Conservation (phyloP, 2,113 vertebrate species). For the Mesembrinibis cayennensis region DNA sequence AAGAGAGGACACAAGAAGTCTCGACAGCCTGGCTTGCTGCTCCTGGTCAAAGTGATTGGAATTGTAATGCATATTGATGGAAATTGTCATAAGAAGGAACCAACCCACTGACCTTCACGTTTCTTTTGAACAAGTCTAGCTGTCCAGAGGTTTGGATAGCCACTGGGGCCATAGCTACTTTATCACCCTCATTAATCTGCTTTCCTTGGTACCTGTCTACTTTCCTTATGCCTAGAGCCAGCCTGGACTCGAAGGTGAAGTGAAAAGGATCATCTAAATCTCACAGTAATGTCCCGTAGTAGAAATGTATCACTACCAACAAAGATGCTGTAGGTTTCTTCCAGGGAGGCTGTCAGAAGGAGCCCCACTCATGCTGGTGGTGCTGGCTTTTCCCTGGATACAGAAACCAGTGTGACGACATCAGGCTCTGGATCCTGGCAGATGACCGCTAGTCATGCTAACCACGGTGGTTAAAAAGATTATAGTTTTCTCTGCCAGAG, state of each 20-base stretch:
- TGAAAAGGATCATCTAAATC: neutral
- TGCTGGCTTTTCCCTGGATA: neutral
- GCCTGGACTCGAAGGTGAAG: neutral
- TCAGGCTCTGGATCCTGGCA: neutral
- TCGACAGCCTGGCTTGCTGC: neutral
- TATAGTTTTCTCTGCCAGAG: neutral
- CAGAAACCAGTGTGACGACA: neutral
- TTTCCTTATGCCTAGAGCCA: neutral
- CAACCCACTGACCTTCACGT: neutral
- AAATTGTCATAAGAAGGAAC: neutral
- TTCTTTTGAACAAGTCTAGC: neutral
- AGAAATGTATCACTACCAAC: neutral
- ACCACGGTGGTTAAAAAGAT: neutral
- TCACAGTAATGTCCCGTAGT: neutral
- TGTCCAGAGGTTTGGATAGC: neutral
- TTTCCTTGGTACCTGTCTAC: neutral
- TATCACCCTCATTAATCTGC: neutral
- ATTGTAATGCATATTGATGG: neutral
- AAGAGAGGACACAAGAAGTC: neutral
- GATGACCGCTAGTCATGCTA: neutral
- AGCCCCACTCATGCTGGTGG: neutral
- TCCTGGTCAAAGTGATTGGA: neutral
- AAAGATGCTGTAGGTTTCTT: neutral
- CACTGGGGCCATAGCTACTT: neutral
- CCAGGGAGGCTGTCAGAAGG: neutral